phyloP scores from a whole-genome alignment of 2,797 vertebrate genomes.

The Crax fasciolata region DNA sequence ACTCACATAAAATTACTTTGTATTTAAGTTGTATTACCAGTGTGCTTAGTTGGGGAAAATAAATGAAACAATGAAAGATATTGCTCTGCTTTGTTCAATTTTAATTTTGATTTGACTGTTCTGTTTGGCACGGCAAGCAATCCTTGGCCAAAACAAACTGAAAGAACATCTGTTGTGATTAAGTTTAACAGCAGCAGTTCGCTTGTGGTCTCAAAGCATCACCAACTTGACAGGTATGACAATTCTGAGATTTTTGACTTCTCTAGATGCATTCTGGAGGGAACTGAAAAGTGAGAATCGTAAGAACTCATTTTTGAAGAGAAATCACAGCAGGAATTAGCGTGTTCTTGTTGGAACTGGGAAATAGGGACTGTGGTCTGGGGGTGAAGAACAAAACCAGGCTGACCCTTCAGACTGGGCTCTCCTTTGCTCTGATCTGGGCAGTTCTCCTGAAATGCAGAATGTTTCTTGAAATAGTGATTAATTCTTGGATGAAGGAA shows the following conservation, averaged over 20 bases:
- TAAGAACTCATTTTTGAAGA: constrained; percentile 9
- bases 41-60: not conserved
- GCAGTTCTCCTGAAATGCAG: not conserved
- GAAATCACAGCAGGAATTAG: not conserved
- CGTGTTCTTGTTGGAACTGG: not conserved
- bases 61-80: not conserved
- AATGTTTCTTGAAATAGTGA: not conserved
- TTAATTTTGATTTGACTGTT: not conserved
- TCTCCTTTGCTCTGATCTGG: not conserved
- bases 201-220: not conserved
- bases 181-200: not conserved
- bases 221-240: not conserved
- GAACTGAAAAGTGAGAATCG: not conserved
- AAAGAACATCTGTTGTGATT: too few species aligned
- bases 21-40: constrained; percentile 8
- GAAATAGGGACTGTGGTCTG: not conserved
- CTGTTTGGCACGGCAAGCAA: not conserved
- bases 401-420: not conserved
- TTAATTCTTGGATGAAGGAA: not conserved
- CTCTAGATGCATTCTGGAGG: not conserved
- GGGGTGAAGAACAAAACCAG: not conserved
- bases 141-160: not conserved
- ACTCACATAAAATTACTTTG: not conserved
- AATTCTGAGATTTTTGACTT: constrained; percentile 9
- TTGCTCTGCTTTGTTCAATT: not conserved